phyloP scores from a whole-genome alignment of 1,140 invertebrate genomes.

The Macrostomum lignano region DNA sequence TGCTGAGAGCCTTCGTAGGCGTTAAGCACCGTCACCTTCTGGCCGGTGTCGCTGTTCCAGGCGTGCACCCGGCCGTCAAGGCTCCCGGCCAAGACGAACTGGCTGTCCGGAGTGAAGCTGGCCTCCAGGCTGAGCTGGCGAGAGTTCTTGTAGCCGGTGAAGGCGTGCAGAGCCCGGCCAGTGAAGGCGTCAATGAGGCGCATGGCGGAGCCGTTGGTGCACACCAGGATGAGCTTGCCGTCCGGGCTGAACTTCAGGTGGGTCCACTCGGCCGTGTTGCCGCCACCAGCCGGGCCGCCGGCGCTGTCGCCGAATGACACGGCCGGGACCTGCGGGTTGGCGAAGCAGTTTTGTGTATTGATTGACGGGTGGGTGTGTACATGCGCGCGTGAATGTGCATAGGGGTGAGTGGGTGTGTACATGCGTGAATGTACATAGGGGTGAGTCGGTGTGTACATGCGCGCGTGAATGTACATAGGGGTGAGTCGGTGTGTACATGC shows the following conservation, averaged over 20 bases:
- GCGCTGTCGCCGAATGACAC: no score
- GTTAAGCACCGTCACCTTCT: constrained; percentile 12
- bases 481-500: no score
- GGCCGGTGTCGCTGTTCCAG: constrained; percentile 67
- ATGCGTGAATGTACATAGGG: no score
- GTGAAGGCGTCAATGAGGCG: constrained; percentile 84
- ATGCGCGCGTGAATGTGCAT: no score
- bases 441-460: no score
- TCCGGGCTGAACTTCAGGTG: constrained; percentile 83
- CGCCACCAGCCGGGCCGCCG: no score
- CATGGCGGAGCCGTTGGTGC: constrained; percentile 75
- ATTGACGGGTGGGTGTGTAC: no score
- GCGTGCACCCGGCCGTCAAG: constrained; percentile 72
- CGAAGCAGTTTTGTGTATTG: no score
- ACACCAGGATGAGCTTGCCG: constrained; percentile 82
- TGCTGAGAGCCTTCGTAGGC: background rate
- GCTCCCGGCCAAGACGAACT: constrained; percentile 36
- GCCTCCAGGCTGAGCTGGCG: constrained; percentile 27
- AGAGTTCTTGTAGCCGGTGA: constrained; percentile 27
- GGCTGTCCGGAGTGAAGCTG: constrained; percentile 46
- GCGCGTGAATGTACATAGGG: no score
- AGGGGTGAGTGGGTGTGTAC: no score
- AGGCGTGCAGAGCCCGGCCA: constrained; percentile 69
- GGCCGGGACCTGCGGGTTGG: no score
- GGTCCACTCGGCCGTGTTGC: constrained; percentile 44